Evolutionary conservation across 2,113 vertebrate species (phyloP).

Genomic region (Isurus oxyrinchus): DNA sequence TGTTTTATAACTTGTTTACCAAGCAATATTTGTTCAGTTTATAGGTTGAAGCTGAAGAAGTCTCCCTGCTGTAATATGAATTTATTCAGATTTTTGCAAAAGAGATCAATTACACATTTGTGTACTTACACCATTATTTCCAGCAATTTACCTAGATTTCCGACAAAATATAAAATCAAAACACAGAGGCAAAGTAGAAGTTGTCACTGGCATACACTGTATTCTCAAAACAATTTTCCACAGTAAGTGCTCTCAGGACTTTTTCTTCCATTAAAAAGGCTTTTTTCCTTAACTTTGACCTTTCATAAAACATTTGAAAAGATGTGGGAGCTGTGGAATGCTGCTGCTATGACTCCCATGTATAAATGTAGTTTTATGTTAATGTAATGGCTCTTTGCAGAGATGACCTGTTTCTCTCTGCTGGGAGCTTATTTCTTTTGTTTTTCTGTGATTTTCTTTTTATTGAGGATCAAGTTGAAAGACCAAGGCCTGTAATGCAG

Average conservation of each 20-base stretch:
- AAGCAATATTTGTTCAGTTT: neutral
- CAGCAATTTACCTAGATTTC: neutral
- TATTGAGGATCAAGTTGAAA: neutral
- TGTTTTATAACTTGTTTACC: neutral
- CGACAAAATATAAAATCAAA: neutral
- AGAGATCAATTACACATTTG: neutral
- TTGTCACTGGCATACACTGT: neutral
- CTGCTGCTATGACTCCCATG: neutral
- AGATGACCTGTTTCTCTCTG: neutral
- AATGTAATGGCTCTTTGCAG: neutral
- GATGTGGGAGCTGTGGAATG: neutral
- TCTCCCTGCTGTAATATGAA: too few species aligned
- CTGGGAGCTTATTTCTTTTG: neutral
- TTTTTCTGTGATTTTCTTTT: neutral
- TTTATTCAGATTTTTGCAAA: neutral
- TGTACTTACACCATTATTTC: neutral
- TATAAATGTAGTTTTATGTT: neutral
- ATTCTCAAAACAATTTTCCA: neutral
- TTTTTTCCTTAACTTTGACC: neutral
- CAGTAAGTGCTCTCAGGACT: neutral
- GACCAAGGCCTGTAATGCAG: neutral
- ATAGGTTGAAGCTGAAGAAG: neutral
- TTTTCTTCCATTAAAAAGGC: neutral
- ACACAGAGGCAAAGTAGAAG: neutral
- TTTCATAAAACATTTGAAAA: conserved; percentile 1